Evolutionary conservation across 1,140 invertebrate species (phyloP).

Genomic region (Leptinotarsa undecemlineata): DNA sequence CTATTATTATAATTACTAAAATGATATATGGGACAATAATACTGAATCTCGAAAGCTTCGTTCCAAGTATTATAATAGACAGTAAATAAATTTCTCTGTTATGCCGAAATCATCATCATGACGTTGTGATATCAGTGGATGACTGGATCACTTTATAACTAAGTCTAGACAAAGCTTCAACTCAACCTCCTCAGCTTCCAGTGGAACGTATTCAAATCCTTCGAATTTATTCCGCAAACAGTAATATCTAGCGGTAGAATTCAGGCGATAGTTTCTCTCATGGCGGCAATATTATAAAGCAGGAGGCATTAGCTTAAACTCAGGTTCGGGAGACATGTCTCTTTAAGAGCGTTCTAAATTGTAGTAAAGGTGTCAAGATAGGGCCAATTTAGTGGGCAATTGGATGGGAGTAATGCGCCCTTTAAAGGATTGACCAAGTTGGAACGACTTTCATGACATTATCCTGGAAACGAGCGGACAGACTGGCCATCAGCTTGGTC

Average conservation of each 20-base stretch:
- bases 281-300: constrained; percentile 24
- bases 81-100: too few relatives aligned
- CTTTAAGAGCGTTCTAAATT: constrained; percentile 42
- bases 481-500: constrained; percentile 34
- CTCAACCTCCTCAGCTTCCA: not conserved
- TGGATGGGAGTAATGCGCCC: constrained; percentile 54
- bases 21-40: too few relatives aligned
- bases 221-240: constrained; percentile 12
- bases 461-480: constrained; percentile 52
- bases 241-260: constrained; percentile 17
- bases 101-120: too few relatives aligned
- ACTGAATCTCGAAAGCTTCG: too few relatives aligned
- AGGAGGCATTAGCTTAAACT: constrained; percentile 29
- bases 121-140: too few relatives aligned
- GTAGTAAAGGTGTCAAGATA: constrained; percentile 56
- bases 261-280: constrained; percentile 4
- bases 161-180: not conserved
- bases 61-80: too few relatives aligned
- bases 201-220: constrained; percentile 15
- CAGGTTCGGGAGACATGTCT: constrained; percentile 30
- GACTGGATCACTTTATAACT: too few relatives aligned
- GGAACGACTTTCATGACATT: constrained; percentile 50
- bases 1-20: too few relatives aligned
- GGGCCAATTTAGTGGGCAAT: constrained; percentile 55
- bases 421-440: constrained; percentile 54